phyloP scores from a whole-genome alignment of 2,797 vertebrate genomes.

The Melanotaenia pygmaea region DNA sequence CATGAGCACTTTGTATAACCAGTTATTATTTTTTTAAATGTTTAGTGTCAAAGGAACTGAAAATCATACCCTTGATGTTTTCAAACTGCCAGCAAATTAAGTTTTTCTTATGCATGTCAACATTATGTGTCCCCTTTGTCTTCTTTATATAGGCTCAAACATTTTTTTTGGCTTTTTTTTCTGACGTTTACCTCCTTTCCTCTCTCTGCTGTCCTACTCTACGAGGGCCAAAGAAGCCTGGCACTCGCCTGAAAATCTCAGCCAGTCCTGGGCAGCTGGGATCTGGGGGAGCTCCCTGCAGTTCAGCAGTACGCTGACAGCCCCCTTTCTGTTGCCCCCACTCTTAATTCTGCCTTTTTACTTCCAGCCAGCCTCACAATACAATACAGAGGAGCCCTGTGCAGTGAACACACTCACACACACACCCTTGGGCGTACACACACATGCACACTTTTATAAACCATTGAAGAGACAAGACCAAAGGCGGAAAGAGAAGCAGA shows the following conservation, averaged over 20 bases:
- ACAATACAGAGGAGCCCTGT: slow-evolving; percentile 82
- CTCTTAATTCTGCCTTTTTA: slow-evolving; percentile 80
- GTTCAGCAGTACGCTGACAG: slow-evolving; percentile 80
- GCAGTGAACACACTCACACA: slow-evolving; percentile 66
- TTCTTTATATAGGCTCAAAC: slow-evolving; percentile 72
- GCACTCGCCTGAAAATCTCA: slow-evolving; percentile 76
- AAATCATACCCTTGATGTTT: slow-evolving; percentile 40
- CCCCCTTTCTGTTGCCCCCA: slow-evolving; percentile 57
- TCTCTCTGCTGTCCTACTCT: slow-evolving; percentile 72
- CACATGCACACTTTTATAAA: slow-evolving; percentile 77
- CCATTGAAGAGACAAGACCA: slow-evolving; percentile 73
- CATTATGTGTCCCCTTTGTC: slow-evolving; percentile 53
- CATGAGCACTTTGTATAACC: slow-evolving; percentile 59
- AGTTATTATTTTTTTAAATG: slow-evolving; percentile 52
- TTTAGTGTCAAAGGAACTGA: slow-evolving; percentile 49
- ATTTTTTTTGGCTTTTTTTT: slow-evolving; percentile 74
- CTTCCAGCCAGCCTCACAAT: slow-evolving; percentile 76
- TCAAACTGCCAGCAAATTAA: slow-evolving; percentile 41
- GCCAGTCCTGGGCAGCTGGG: slow-evolving; percentile 85
- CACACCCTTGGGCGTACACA: slow-evolving; percentile 55
- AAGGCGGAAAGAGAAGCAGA: slow-evolving; percentile 77
- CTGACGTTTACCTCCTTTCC: slow-evolving; percentile 56
- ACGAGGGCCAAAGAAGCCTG: slow-evolving; percentile 81
- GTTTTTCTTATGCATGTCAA: slow-evolving; percentile 68
- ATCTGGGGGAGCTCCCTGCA: slow-evolving; percentile 82